Conservation (phyloP, 1,140 invertebrate genomes). For the Saccostrea echinata region DNA sequence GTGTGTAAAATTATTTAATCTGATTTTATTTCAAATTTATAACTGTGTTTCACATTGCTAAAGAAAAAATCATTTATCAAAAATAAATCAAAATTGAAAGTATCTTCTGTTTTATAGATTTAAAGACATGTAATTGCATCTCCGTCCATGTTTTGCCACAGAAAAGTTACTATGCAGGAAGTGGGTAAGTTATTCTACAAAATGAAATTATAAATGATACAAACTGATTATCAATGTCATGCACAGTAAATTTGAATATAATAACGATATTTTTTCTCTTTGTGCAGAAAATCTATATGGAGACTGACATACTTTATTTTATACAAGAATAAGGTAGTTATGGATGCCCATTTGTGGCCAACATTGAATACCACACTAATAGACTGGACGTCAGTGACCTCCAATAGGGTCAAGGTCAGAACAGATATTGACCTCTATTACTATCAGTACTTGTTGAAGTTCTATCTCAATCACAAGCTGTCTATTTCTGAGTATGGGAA, state of each 20-base stretch:
- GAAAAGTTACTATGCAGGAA: not conserved
- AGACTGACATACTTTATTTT: constrained; percentile 51
- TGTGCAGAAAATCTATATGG: constrained; percentile 47
- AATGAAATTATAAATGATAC: not conserved
- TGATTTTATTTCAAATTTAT: too few species aligned
- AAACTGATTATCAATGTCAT: not conserved
- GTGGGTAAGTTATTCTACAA: constrained; percentile 19
- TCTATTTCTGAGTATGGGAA: constrained; percentile 25
- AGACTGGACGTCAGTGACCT: constrained; percentile 14
- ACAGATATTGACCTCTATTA: constrained; percentile 35
- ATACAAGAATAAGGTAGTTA: constrained; percentile 11
- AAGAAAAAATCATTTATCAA: too few species aligned
- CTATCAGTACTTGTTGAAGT: constrained; percentile 14
- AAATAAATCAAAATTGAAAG: not conserved
- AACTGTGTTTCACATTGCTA: too few species aligned
- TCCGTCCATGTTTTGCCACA: constrained; percentile 10
- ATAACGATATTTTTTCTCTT: not conserved
- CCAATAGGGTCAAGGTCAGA: constrained; percentile 13
- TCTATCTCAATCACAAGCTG: constrained; percentile 40
- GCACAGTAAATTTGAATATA: too few species aligned
- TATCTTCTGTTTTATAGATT: constrained; percentile 14
- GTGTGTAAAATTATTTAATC: too few species aligned
- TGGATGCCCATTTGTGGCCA: constrained; percentile 46
- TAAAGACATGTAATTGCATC: constrained; percentile 20
- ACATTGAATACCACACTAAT: constrained; percentile 9